A percentile compares a stretch with the other conserved stretches of the same genome.
These are phyloP conservation scores for Bactericera cockerelli DNA, from an alignment of 1,140 invertebrate species.

Conservation along the genomic window DNA sequence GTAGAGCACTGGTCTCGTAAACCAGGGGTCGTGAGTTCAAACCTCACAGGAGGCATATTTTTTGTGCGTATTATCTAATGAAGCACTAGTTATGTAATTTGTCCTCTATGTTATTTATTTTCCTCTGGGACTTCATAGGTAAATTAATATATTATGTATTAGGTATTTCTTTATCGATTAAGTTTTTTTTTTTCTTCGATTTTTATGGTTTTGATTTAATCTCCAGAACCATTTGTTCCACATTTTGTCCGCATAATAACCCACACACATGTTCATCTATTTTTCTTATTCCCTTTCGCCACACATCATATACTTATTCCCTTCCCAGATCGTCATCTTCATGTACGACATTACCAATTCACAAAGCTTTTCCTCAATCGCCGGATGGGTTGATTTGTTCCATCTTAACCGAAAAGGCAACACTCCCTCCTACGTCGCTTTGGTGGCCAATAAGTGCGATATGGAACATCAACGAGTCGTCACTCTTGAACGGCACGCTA, in stretches of 20 bases:
- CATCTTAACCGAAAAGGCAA: slow-evolving; percentile 35
- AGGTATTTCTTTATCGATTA: no score
- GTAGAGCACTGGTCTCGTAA: slow-evolving; percentile 67
- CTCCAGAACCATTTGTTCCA: no score
- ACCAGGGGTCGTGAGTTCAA: slow-evolving; percentile 65
- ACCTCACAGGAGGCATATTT: slow-evolving; percentile 43
- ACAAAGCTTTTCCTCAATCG: slow-evolving; percentile 60
- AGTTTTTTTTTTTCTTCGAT: no score
- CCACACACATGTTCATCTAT: slow-evolving; percentile 5
- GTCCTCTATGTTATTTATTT: no score
- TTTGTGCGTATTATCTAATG: no score
- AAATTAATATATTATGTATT: no score
- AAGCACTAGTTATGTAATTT: no score
- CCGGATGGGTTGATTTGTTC: slow-evolving; percentile 50
- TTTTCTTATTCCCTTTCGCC: slow-evolving; percentile 17
- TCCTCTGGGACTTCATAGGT: no score
- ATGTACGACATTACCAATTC: slow-evolving; percentile 77
- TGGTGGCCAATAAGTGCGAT: slow-evolving; percentile 80
- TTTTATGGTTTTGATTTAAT: no score
- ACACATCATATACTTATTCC: no score
- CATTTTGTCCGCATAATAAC: no score
- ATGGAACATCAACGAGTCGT: slow-evolving; percentile 72
- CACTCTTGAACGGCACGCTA: slow-evolving; percentile 57
- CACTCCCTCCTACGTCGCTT: slow-evolving; percentile 44
- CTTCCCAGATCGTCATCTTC: slow-evolving; percentile 57